Conservation (phyloP, 2,113 vertebrate genomes). For the Seriola quinqueradiata region DNA sequence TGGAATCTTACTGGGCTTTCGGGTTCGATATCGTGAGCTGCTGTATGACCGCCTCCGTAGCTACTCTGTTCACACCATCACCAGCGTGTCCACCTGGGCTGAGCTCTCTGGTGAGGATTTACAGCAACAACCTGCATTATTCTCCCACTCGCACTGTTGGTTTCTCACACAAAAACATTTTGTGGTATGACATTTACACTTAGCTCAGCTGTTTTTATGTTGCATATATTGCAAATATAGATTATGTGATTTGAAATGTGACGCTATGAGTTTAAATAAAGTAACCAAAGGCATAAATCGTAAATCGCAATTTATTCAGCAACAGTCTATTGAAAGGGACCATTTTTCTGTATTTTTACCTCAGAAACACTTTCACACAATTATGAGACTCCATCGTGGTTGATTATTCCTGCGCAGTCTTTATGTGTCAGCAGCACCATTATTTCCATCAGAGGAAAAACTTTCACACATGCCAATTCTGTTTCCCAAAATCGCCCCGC, state of each 20-base stretch:
- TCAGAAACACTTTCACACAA: slow-evolving; percentile 19
- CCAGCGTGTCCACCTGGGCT: slow-evolving; percentile 86
- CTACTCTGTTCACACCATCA: slow-evolving; percentile 83
- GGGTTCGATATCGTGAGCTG: slow-evolving; percentile 94
- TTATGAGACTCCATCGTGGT: slow-evolving; percentile 29
- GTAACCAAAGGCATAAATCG: background rate
- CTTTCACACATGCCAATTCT: slow-evolving; percentile 51
- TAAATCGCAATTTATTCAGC: background rate
- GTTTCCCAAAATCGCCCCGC: slow-evolving; percentile 42
- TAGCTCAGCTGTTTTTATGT: background rate
- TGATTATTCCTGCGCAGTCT: slow-evolving; percentile 42
- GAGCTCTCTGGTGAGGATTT: slow-evolving; percentile 91
- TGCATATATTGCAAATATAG: background rate
- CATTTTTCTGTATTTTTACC: background rate
- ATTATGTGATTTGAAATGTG: background rate
- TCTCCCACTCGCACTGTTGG: background rate
- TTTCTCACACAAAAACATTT: background rate
- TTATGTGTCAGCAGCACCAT: slow-evolving; percentile 49
- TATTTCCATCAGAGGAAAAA: slow-evolving; percentile 58
- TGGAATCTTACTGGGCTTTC: slow-evolving; percentile 94
- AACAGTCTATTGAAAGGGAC: background rate
- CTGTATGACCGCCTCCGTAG: slow-evolving; percentile 87
- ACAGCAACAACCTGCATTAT: background rate
- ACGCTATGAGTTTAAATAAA: slow-evolving; percentile 9
- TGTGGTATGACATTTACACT: background rate